Evolutionary conservation across 1,140 invertebrate genomes (phyloP), one percentile per base, ranked within the genome.

Genomic region (Drosophila cardini): DNA sequence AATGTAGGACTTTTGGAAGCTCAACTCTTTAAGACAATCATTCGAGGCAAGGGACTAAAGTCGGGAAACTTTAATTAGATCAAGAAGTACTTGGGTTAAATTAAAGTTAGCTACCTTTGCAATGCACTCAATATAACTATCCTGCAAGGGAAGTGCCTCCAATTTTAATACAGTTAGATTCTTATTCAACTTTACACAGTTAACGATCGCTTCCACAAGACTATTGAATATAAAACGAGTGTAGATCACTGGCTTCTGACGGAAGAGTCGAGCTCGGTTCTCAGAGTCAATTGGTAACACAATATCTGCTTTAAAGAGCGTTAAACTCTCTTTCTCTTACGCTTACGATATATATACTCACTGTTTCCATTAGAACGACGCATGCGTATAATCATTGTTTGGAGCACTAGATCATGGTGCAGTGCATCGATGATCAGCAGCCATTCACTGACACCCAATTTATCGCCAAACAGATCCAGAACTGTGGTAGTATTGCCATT

Each of bases 371-470:
- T 84, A 60, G 79, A 90, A 50, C 92, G 91, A n/a, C 91, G 78
- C 52, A 92, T 80, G 46, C 91, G 92, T 40, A 94, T 90, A n/a
- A 89, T 79, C 15, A 94, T 79, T n/a, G 92, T 92, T 72, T 94
- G 93, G 4, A 95, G 90, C 16, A 93, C 93, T 7, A 93, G 92
- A 78, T 95, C 95, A 18, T 93, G 79, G 0, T 93, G 92, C 0
- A 95, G 70, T 0, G 95, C 94, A 50, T 94, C 94, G 26, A 94
- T 81, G 4, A 95, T 93, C 2, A 94, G 93, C 9, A 86, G 86
- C 95, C 95, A 95, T 62, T 95, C 94, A 61, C 94, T 94, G 56
- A 94, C 92, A 57, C 94, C 94, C 18, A 95, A 87, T 34, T 94
- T 93, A 79, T 95, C 95, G 8, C 93, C 94, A 21, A 92, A 93